Evolutionary conservation across 1,140 invertebrate genomes (phyloP), one percentile per base, ranked within the genome.

Genomic region (Neoseiulus cucumeris): DNA sequence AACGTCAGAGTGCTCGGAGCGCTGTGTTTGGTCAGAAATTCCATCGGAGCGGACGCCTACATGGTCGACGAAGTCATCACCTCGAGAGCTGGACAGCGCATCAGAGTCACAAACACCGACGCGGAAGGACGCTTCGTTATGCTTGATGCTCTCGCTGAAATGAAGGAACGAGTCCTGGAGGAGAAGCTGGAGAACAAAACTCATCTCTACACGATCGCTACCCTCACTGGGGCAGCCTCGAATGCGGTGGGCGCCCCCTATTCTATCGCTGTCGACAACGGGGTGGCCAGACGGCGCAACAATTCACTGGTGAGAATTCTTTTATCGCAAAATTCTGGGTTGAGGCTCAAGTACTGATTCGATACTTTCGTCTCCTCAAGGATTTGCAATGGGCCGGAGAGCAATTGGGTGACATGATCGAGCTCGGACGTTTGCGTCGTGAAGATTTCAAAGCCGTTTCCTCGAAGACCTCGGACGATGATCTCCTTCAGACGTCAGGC

Each of bases 41-140:
- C 64, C 2, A 33, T 29, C 39, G 64, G 12, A 5, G 64, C 29
- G 20, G 65, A 66, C 17, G 47, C 22, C 7, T 68, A 68, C 33
- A 22, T 66, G 17, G 25, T 14, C 25, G 64, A 66, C 25, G 65
- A 68, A 41, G 65, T 66, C n/a, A 44, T 68, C 1, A 66, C 41
- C 17, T 18, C 64, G n/a, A 18, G 67, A 59, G 22, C 42, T 17
- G 65, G 64, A 29, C 33, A 44, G 28, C n/a, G 65, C 9, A 44
- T 68, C 7, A 41, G 67, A 30, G 44, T 68, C 14, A 47, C 25
- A 14, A 68, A 68, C 30, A 68, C 64, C 2, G 67, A 66, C 59
- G 67, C 67, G 17, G 67, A 68, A 25, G 67, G 67, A 14, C 33
- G 67, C n/a, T 51, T 68, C 42, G 64, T 41, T 29, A 68, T 68